phyloP scores from a whole-genome alignment of 2,797 vertebrate species.

The Bovichtus diacanthus region DNA sequence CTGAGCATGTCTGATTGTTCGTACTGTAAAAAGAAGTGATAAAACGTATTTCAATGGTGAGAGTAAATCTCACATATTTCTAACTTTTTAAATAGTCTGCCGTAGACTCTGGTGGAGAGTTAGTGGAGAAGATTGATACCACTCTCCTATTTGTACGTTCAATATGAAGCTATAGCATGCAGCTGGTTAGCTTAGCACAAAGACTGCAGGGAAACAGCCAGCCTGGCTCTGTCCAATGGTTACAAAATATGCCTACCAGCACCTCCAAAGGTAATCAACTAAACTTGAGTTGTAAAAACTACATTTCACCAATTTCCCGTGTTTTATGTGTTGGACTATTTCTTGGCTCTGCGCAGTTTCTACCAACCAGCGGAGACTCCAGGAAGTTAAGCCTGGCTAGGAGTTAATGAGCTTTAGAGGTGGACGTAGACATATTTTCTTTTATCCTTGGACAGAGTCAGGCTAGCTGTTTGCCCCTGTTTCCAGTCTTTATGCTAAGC shows the following conservation, averaged over 20 bases:
- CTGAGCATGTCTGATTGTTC: background rate
- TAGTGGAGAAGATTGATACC: background rate
- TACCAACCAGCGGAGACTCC: background rate
- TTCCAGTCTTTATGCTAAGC: constrained; percentile 21
- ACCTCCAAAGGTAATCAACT: background rate
- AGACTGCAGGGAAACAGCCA: background rate
- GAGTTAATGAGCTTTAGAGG: constrained; percentile 4
- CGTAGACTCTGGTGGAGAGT: too few relatives aligned
- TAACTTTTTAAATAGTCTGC: background rate
- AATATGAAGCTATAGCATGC: background rate
- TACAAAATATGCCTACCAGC: background rate
- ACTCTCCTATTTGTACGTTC: background rate
- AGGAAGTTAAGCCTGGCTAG: background rate
- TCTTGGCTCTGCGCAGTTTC: background rate
- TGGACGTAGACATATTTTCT: constrained; percentile 8
- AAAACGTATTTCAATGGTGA: background rate
- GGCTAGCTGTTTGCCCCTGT: background rate
- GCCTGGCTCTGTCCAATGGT: background rate
- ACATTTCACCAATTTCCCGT: background rate
- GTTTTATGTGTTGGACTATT: background rate
- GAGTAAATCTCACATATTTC: background rate
- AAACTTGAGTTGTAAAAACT: background rate
- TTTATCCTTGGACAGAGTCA: background rate
- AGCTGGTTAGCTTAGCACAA: background rate
- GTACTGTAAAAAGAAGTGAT: background rate